phyloP scores from a whole-genome alignment of 2,888 invertebrate species.

The Cistogaster globosa region DNA sequence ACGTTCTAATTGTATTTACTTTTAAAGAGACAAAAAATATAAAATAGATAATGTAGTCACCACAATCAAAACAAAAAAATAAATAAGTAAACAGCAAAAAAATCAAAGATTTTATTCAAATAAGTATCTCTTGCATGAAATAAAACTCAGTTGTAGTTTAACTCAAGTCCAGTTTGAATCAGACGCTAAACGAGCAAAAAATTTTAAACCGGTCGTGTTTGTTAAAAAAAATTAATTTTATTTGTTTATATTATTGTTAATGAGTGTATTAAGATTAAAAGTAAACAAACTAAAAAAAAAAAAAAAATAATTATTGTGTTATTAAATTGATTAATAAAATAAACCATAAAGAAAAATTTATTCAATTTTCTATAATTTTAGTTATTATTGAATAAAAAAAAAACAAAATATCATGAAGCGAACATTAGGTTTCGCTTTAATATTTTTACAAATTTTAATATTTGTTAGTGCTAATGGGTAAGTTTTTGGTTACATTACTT shows the following conservation, averaged over 20 bases:
- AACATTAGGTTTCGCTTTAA: conserved; percentile 67
- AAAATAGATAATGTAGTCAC: neutral
- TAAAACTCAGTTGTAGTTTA: conserved; percentile 55
- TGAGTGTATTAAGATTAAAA: conserved; percentile 5
- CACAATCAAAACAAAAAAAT: neutral
- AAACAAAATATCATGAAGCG: conserved; percentile 74
- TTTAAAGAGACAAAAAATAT: neutral
- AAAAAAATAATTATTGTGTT: conserved; percentile 18
- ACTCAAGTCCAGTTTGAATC: conserved; percentile 51
- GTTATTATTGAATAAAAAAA: neutral
- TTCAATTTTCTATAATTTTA: neutral
- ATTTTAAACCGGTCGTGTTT: conserved; percentile 32
- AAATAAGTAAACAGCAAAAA: conserved; percentile 1
- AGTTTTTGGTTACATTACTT: conserved; percentile 66
- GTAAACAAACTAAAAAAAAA: conserved; percentile 21
- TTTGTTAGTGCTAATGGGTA: conserved; percentile 77
- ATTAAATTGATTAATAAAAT: neutral
- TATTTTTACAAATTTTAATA: conserved; percentile 75
- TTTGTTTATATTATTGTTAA: neutral
- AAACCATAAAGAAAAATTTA: neutral
- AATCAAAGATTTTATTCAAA: conserved; percentile 39
- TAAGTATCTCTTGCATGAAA: conserved; percentile 35
- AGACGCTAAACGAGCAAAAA: conserved; percentile 19
- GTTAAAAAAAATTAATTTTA: neutral
- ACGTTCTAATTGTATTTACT: neutral